phyloP scores from a whole-genome alignment of 2,888 invertebrate species.

The Apotomis turbidana region DNA sequence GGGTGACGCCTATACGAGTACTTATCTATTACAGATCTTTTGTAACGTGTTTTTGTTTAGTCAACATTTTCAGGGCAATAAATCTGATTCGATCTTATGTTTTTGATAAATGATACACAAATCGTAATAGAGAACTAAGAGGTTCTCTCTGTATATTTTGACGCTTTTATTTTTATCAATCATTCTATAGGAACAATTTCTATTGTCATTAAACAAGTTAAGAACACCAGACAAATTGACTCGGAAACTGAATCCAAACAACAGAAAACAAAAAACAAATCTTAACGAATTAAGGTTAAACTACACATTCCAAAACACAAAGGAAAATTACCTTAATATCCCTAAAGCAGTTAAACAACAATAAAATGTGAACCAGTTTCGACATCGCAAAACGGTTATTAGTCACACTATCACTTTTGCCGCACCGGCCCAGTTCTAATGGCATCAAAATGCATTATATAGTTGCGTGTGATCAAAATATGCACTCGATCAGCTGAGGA shows the following conservation, averaged over 20 bases:
- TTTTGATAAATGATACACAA: slow-evolving; percentile 21
- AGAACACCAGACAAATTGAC: not conserved
- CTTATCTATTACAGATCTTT: not conserved
- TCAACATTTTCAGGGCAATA: slow-evolving; percentile 14
- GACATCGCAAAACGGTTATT: slow-evolving; percentile 12
- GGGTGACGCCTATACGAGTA: not conserved
- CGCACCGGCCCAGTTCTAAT: slow-evolving; percentile 23
- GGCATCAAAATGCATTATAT: slow-evolving; percentile 28
- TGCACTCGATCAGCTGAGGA: slow-evolving; percentile 17
- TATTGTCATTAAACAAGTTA: too few species aligned
- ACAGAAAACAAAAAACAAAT: not conserved
- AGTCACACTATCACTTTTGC: slow-evolving; percentile 32
- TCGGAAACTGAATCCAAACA: too few species aligned
- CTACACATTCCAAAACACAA: slow-evolving; percentile 3
- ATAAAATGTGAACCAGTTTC: slow-evolving; percentile 21
- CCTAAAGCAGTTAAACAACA: not conserved
- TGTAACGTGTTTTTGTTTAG: slow-evolving; percentile 15
- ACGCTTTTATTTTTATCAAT: not conserved
- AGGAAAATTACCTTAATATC: slow-evolving; percentile 6
- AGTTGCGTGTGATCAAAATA: slow-evolving; percentile 28
- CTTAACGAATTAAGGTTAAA: not conserved
- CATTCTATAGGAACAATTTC: not conserved
- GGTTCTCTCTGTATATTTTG: not conserved
- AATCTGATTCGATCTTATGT: slow-evolving; percentile 21
- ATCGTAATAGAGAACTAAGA: slow-evolving; percentile 6